Conservation (phyloP, 2,888 invertebrate genomes). For the Globia sparganii region DNA sequence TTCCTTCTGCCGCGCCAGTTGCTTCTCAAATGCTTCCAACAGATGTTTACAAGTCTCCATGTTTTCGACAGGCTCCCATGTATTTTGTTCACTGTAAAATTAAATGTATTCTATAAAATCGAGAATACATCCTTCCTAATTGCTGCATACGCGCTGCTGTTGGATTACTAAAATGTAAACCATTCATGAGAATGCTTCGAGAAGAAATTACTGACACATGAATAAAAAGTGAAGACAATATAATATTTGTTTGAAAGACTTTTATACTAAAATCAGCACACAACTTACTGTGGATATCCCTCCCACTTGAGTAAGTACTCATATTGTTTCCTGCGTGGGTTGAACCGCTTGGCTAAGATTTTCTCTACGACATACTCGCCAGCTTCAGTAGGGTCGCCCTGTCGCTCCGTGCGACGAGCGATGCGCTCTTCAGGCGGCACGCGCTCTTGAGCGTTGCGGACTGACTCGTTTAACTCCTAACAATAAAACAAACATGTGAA, state of each 20-base stretch:
- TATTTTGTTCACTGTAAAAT: conserved; percentile 92
- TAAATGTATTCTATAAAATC: neutral
- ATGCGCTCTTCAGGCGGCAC: conserved; percentile 88
- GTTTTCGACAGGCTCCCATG: conserved; percentile 95
- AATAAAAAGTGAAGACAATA: neutral
- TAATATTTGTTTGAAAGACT: neutral
- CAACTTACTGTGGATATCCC: conserved; percentile 93
- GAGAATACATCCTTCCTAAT: neutral
- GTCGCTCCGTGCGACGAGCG: conserved; percentile 85
- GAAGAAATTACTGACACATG: neutral
- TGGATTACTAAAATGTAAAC: neutral
- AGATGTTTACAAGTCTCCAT: conserved; percentile 94
- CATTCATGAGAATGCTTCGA: neutral
- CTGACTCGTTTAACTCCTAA: conserved; percentile 79
- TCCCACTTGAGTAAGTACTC: conserved; percentile 97
- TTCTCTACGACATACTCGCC: conserved; percentile 95
- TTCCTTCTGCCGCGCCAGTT: conserved; percentile 94
- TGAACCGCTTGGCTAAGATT: conserved; percentile 95
- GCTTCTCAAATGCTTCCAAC: conserved; percentile 95
- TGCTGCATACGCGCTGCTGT: neutral
- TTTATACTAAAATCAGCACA: neutral
- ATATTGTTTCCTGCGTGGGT: conserved; percentile 93
- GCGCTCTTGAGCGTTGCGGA: conserved; percentile 86
- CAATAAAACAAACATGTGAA: neutral
- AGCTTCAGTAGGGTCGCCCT: conserved; percentile 82